A percentile compares a stretch with the other conserved stretches of the same genome.
These are phyloP conservation scores for Heliothis subflexa DNA, from an alignment of 1,140 invertebrate species.

Conservation along the genomic window DNA sequence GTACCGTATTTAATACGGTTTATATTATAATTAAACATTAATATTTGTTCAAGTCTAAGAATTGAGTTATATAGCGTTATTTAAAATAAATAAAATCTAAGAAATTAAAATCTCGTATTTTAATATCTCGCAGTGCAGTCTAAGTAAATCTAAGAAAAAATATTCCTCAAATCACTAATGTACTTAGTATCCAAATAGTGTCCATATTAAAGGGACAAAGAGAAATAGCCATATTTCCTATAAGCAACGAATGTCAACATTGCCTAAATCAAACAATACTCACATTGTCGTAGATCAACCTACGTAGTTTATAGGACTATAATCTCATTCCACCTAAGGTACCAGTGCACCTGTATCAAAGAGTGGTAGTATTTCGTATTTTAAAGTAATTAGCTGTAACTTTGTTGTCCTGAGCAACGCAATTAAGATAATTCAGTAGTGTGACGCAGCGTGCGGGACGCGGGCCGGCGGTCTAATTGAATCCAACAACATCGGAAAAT, in stretches of 20 bases:
- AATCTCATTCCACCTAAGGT: too few relatives aligned
- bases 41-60: background rate
- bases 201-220: too few relatives aligned
- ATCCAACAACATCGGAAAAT: conserved; percentile 74
- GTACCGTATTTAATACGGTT: conserved; percentile 13
- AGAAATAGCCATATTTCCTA: too few relatives aligned
- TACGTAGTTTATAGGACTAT: too few relatives aligned
- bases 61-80: background rate
- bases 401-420: conserved; percentile 70
- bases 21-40: background rate
- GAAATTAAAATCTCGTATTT: background rate
- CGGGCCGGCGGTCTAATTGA: conserved; percentile 73
- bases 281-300: too few relatives aligned
- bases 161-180: too few relatives aligned
- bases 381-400: conserved; percentile 79
- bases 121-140: too few relatives aligned
- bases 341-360: too few relatives aligned
- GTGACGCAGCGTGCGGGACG: conserved; percentile 57
- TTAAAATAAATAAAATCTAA: background rate
- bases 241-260: too few relatives aligned
- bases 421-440: conserved; percentile 79
- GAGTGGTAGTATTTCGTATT: conserved; percentile 33
- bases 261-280: too few relatives aligned
- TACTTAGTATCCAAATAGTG: too few relatives aligned
- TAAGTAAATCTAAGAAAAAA: too few relatives aligned